These are phyloP conservation scores for Ceratotherium simum DNA, from an alignment of 2,113 vertebrate genomes.

Conservation along the genomic window DNA sequence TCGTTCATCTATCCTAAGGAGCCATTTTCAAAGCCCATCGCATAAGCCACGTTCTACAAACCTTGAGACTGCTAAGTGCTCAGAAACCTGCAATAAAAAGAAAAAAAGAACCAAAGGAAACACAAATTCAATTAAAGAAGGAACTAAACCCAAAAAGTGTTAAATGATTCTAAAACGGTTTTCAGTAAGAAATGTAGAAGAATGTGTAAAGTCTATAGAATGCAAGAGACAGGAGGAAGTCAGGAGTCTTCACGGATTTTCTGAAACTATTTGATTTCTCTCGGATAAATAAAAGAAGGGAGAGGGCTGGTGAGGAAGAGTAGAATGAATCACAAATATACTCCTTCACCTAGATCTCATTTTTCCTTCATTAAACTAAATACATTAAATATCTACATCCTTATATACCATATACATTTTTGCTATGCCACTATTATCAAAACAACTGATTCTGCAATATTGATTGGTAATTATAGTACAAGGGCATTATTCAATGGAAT, in stretches of 20 bases:
- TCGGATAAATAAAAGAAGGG: not conserved
- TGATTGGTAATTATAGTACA: not conserved
- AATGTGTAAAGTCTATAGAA: not conserved
- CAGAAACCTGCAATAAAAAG: not conserved
- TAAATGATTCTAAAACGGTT: not conserved
- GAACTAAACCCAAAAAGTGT: not conserved
- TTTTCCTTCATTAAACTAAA: not conserved
- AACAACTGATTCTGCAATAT: not conserved
- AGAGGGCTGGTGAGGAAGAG: fast-evolving
- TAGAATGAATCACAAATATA: not conserved
- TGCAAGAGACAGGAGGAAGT: not conserved
- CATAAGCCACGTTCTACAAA: not conserved
- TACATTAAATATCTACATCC: not conserved
- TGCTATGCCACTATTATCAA: not conserved
- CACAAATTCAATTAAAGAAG: not conserved
- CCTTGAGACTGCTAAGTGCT: not conserved
- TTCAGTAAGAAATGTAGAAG: not conserved
- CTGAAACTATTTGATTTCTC: not conserved
- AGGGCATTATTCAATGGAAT: not conserved
- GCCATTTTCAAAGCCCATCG: not conserved
- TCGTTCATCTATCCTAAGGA: conserved; percentile 39
- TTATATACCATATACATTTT: not conserved
- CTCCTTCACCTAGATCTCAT: not conserved
- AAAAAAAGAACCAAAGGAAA: not conserved
- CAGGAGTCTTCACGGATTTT: not conserved